Evolutionary conservation across 1,140 invertebrate species (phyloP).

Genomic region (Mya arenaria): DNA sequence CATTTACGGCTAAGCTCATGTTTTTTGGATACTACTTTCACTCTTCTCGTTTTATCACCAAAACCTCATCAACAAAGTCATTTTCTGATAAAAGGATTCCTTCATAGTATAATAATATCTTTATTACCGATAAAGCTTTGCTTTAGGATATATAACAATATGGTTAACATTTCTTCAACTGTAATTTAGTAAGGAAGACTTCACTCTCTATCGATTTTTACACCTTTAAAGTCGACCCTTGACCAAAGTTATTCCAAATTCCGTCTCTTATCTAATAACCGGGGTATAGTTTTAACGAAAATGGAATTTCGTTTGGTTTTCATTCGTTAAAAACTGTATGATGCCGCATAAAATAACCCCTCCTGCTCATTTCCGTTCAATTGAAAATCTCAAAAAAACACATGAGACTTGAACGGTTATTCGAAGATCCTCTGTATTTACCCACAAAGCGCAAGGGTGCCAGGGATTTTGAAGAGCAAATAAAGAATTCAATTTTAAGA

Average conservation of each 20-base stretch:
- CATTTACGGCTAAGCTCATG: too few relatives aligned
- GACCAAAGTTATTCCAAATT: slow-evolving; percentile 41
- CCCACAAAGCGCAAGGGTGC: slow-evolving; percentile 32
- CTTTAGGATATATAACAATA: slow-evolving; percentile 30
- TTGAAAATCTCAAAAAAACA: slow-evolving; percentile 15
- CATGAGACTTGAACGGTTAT: slow-evolving; percentile 19
- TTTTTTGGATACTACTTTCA: too few relatives aligned
- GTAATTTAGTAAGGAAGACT: slow-evolving; percentile 10
- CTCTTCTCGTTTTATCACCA: slow-evolving; percentile 14
- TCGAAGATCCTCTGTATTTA: slow-evolving; percentile 42
- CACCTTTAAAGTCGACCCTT: slow-evolving; percentile 45
- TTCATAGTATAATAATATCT: slow-evolving; percentile 23
- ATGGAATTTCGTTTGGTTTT: slow-evolving; percentile 46
- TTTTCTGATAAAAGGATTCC: slow-evolving; percentile 44
- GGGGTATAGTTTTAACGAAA: neutral
- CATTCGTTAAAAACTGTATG: slow-evolving; percentile 34
- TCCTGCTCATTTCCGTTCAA: slow-evolving; percentile 42
- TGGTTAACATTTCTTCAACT: slow-evolving; percentile 47
- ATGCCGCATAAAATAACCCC: slow-evolving; percentile 25
- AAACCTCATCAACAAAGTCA: neutral
- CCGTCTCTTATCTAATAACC: slow-evolving; percentile 32
- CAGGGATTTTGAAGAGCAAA: slow-evolving; percentile 39
- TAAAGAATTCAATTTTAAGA: slow-evolving; percentile 55
- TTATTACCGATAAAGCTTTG: slow-evolving; percentile 29
- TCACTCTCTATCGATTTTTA: slow-evolving; percentile 36